Conservation (phyloP, 2,888 invertebrate genomes). For the Acanthosepion pharaonis region DNA sequence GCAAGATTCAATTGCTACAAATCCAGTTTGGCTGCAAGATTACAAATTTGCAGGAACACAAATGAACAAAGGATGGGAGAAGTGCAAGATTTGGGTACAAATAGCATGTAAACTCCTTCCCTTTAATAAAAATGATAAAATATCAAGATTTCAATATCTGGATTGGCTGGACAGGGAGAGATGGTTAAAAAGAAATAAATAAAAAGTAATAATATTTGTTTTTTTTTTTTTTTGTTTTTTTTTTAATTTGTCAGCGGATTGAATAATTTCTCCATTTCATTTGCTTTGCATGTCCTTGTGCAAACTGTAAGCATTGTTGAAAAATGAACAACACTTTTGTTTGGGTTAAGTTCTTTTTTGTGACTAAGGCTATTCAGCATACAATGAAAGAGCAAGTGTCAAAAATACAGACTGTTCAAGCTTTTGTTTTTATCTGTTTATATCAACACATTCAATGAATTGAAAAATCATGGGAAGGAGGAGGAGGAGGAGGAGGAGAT, state of each 20-base stretch:
- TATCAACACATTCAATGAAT: constrained; percentile 33
- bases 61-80: not conserved
- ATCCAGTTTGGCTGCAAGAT: constrained; percentile 2
- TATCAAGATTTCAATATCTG: not conserved
- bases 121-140: not conserved
- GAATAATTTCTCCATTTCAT: constrained; percentile 33
- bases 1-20: constrained; percentile 1
- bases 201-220: not conserved
- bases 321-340: constrained; percentile 1
- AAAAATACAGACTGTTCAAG: constrained; percentile 15
- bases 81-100: not conserved
- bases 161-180: not conserved
- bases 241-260: not conserved
- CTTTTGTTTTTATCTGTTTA: constrained; percentile 21
- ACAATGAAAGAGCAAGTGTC: constrained; percentile 33
- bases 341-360: constrained; percentile 3
- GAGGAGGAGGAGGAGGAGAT: constrained; percentile 33
- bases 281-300: not conserved
- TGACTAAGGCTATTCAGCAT: constrained; percentile 33
- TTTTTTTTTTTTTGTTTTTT: not conserved
- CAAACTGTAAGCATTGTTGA: not conserved
- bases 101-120: no score
- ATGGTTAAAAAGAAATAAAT: not conserved
- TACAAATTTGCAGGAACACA: constrained; percentile 15
- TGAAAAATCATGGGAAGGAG: constrained; percentile 8